A percentile compares a stretch with the other conserved stretches of the same genome.
These are phyloP conservation scores for Steromphala cineraria DNA, from an alignment of 2,888 invertebrate species.

Conservation along the genomic window DNA sequence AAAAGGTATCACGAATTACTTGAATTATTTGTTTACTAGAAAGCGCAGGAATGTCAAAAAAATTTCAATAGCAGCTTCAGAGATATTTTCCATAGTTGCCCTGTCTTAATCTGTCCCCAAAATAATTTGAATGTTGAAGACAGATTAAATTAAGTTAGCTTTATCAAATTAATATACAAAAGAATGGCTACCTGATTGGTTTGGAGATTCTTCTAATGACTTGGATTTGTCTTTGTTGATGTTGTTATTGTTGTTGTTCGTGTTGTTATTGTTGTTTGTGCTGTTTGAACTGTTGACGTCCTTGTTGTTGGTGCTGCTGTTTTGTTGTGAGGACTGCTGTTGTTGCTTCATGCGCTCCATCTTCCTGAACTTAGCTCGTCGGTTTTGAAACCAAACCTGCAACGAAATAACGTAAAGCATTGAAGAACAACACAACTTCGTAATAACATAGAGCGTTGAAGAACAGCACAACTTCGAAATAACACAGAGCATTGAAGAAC, in stretches of 20 bases:
- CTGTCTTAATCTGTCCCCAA: too few relatives aligned
- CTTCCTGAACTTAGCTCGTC: constrained; percentile 75
- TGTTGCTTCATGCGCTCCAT: constrained; percentile 75
- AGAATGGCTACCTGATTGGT: background rate
- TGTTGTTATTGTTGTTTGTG: constrained; percentile 50
- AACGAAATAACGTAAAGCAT: background rate
- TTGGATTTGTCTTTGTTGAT: constrained; percentile 58
- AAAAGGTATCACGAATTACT: too few relatives aligned
- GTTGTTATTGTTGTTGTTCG: constrained; percentile 51
- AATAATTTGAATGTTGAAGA: too few relatives aligned
- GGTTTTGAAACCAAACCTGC: constrained; percentile 76
- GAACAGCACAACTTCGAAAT: too few relatives aligned
- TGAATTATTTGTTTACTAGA: too few relatives aligned
- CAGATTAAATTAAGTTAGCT: too few relatives aligned
- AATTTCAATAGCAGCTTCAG: too few relatives aligned
- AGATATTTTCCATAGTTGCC: too few relatives aligned
- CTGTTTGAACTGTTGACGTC: constrained; percentile 38
- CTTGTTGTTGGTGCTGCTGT: constrained; percentile 27
- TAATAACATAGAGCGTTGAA: too few relatives aligned
- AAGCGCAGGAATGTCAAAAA: too few relatives aligned
- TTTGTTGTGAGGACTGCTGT: constrained; percentile 51
- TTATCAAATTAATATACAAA: background rate
- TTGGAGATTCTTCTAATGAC: constrained; percentile 51
- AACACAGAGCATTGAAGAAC: too few relatives aligned
- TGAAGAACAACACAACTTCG: too few relatives aligned